Percentiles rank a stretch among this genome's conserved stretches.
Conservation (phyloP, 2,113 vertebrate genomes). For the Rhegmatorhina hoffmannsi region DNA sequence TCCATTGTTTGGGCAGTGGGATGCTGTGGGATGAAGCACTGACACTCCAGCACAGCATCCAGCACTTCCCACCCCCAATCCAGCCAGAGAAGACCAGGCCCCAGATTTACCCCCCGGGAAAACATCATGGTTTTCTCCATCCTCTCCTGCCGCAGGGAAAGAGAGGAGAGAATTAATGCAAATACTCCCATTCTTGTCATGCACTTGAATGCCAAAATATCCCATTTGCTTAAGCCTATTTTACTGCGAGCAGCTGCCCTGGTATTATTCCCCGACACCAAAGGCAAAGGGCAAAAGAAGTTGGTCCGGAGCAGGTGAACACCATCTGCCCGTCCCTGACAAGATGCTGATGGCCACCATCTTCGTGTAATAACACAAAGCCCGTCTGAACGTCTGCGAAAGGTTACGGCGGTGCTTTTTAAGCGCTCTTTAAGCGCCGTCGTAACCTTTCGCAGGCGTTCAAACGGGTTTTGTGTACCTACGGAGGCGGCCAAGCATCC, state of each 20-base stretch:
- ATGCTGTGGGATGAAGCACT: not conserved
- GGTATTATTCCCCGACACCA: conserved; percentile 75
- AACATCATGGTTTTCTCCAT: not conserved
- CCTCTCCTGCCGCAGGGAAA: not conserved
- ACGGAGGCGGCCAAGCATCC: not conserved
- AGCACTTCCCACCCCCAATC: not conserved
- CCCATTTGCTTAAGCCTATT: conserved; percentile 74
- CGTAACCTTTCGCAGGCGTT: conserved; percentile 38
- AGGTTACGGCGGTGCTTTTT: not conserved
- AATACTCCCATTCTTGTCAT: conserved; percentile 63
- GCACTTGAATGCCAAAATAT: conserved; percentile 76
- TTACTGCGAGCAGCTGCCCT: conserved; percentile 78
- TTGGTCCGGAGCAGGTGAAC: conserved; percentile 80
- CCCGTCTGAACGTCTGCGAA: not conserved
- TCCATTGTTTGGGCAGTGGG: not conserved
- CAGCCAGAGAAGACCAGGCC: not conserved
- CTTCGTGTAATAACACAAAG: conserved; percentile 50
- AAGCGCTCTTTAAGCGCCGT: not conserved
- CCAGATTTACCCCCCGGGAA: not conserved
- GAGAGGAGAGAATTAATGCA: conserved; percentile 54
- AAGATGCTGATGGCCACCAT: conserved; percentile 69
- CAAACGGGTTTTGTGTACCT: conserved; percentile 31
- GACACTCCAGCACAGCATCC: not conserved
- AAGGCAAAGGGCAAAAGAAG: conserved; percentile 75
- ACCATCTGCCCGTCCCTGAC: conserved; percentile 77